Percentiles rank a stretch among this genome's conserved stretches.
Evolutionary conservation across 1,140 invertebrate species (phyloP).

Genomic region (Drosophila insularis): DNA sequence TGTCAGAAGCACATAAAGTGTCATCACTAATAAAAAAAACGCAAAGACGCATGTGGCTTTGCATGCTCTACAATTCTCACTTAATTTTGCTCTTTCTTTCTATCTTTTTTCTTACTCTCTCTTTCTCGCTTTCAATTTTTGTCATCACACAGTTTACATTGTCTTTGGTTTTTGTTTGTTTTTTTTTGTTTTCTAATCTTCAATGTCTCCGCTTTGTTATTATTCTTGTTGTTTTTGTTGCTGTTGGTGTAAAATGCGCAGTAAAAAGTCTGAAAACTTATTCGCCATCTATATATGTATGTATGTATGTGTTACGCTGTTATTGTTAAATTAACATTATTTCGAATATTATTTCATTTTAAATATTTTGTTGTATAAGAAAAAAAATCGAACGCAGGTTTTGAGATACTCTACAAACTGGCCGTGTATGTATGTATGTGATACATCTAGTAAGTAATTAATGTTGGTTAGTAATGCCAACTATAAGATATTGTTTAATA

Average conservation of each 20-base stretch:
- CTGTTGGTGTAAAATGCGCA: slow-evolving; percentile 45
- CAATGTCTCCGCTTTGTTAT: not conserved
- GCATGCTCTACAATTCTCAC: not conserved
- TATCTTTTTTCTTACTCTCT: slow-evolving; percentile 9
- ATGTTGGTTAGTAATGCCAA: too few species aligned
- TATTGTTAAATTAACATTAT: slow-evolving; percentile 1
- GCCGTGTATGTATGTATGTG: too few species aligned
- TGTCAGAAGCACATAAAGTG: not conserved
- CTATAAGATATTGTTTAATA: too few species aligned
- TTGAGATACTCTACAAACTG: not conserved
- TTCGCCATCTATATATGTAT: not conserved
- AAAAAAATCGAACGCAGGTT: not conserved
- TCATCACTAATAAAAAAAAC: not conserved
- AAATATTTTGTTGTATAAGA: not conserved
- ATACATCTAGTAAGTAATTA: too few species aligned
- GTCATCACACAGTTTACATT: slow-evolving; percentile 63
- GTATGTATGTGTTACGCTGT: not conserved
- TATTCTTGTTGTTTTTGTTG: slow-evolving; percentile 18
- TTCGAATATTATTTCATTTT: slow-evolving; percentile 1
- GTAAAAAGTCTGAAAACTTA: slow-evolving; percentile 18
- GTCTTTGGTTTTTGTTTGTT: slow-evolving; percentile 40
- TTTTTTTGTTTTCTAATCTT: slow-evolving; percentile 18
- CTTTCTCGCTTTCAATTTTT: slow-evolving; percentile 16
- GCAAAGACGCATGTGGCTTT: not conserved
- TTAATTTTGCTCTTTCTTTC: slow-evolving; percentile 1